These are phyloP conservation scores for Pteropus alecto DNA, from an alignment of 2,113 vertebrate species.

Conservation along the genomic window DNA sequence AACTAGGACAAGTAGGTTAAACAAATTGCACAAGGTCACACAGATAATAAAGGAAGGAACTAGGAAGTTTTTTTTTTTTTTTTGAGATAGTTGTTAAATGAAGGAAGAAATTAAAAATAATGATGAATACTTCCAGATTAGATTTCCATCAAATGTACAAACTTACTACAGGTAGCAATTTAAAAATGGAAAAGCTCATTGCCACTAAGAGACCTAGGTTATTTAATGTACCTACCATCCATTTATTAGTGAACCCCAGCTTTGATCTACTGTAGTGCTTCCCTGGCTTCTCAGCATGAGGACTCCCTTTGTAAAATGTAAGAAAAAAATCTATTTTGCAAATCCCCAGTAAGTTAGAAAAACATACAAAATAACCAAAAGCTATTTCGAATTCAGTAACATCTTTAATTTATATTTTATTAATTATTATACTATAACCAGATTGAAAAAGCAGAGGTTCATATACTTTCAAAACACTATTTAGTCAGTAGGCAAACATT, in stretches of 20 bases:
- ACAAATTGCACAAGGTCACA: neutral
- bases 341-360: neutral
- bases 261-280: neutral
- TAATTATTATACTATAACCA: neutral
- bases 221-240: neutral
- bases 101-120: slow-evolving; percentile 6
- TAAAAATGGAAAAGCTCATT: neutral
- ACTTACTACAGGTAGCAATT: neutral
- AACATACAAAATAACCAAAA: neutral
- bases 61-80: neutral
- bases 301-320: neutral
- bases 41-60: neutral
- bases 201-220: neutral
- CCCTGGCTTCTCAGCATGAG: neutral
- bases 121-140: neutral
- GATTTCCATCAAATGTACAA: neutral
- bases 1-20: neutral
- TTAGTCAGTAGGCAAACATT: neutral
- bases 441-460: neutral
- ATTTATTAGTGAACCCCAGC: neutral
- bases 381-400: neutral
- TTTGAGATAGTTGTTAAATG: neutral
- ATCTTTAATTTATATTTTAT: neutral
- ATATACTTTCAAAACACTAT: neutral
- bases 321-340: slow-evolving; percentile 1